Evolutionary conservation across 2,797 vertebrate genomes (phyloP), one percentile per base, ranked within the genome.

Genomic region (Morelia viridis): DNA sequence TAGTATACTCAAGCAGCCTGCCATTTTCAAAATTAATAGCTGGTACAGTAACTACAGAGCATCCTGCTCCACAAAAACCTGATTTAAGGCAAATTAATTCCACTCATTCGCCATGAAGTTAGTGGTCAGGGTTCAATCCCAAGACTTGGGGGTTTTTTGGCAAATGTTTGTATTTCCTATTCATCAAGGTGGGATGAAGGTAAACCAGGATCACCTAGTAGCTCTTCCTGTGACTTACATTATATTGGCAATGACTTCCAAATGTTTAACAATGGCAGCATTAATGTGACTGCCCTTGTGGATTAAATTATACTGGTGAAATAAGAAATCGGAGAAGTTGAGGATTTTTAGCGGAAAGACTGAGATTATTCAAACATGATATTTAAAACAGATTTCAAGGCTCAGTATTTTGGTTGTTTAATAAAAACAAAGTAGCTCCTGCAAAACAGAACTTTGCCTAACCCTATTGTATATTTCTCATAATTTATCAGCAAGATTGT

Each of bases 161-260:
- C 76, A 89, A 76, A 90, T 84, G 76, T 86, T 91, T 80, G 50
- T 65, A 68, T 80, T 94, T 95, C 94, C 94, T 95, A 85, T 88
- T 84, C 85, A 31, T 41, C 56, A 15, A 22, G 22, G 6, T 76
- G 22, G 56, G 7, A 5, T 4, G 31, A 83, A 61, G 71, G 26
- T 60, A 90, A 12, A 60, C n/a, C n/a, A 57, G n/a, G 28, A 85
- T 31, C 84, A 31, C 17, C 15, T 31, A 28, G 28, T 85, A 31
- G 57, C 28, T 90, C 35, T 46, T 41, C 9, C 24, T 46, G 7
- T 88, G 71, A n/a, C 80, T 60, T 90, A 35, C 68, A 80, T 13
- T 80, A 60, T 35, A 5, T 64, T 46, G 35, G 41, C 19, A 64
- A 13, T 15, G 56, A 28, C 26, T 88, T 62, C 50, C 13, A 46